Base-by-base conservation (phyloP, 1,140 invertebrate genomes). In the Lanistes nyassanus region DNA sequence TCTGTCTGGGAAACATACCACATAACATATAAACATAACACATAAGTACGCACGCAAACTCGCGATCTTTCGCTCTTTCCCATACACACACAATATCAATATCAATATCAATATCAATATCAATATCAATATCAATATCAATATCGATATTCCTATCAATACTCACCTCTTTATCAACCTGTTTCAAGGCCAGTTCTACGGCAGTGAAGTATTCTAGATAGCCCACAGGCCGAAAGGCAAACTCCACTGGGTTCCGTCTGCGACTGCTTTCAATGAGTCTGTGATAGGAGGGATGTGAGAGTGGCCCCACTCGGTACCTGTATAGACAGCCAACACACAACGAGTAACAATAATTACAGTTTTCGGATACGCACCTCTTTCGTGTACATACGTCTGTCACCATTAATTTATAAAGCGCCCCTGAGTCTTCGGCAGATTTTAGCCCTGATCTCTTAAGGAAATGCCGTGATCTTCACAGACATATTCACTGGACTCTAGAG, bases 91-190 rank as follows among this genome's bases (percentile, higher is more conserved):
- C 58, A 62, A n/a, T n/a, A n/a, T n/a, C n/a, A n/a, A n/a, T n/a
- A n/a, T n/a, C n/a, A n/a, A n/a, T n/a, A n/a, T n/a, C n/a, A n/a
- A n/a, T n/a, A n/a, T n/a, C n/a, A n/a, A n/a, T n/a, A n/a, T n/a
- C n/a, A n/a, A n/a, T n/a, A n/a, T n/a, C n/a, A n/a, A n/a, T n/a
- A n/a, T 13, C 19, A 13, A 65, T 36, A 9, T 6, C 34, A 6
- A 34, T 36, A 65, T 11, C 6, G 19, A 34, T 34, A 37, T 19
- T 42, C 2, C 47, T 2, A 0, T 37, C 67, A 0, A 73, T 26
- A 13, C 70, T 75, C 11, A 81, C 71, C 42, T 81, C 58, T 34
- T 51, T 34, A n/a, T 80, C 80, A 1, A 82, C 37, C 19, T 56
- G 53, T 36, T 36, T 31, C 29, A 80, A 23, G 9, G 81, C 3